Conservation (phyloP, 2,113 vertebrate species). For the Glaucidium brasilianum region DNA sequence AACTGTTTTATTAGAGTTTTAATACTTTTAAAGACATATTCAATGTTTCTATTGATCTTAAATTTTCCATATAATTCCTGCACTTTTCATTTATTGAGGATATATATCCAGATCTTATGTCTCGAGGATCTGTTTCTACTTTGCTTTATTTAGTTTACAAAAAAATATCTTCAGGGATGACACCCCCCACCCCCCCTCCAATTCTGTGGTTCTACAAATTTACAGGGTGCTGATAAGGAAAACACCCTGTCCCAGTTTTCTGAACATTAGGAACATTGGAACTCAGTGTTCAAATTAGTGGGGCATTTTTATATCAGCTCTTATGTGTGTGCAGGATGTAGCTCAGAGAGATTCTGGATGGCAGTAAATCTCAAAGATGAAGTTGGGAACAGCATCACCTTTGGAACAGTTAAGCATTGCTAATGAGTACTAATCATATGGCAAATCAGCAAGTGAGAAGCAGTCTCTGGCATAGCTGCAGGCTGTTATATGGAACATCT, state of each 20-base stretch:
- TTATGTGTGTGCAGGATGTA: background rate
- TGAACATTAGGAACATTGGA: background rate
- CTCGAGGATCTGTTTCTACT: background rate
- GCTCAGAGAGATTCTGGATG: background rate
- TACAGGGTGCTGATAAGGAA: background rate
- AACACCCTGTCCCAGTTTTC: background rate
- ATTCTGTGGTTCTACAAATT: background rate
- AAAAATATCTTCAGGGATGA: background rate
- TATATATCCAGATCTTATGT: background rate
- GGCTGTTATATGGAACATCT: background rate
- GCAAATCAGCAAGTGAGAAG: conserved; percentile 13
- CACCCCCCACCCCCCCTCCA: rapidly evolving
- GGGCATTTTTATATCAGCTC: background rate
- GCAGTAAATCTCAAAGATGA: background rate
- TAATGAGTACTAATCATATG: conserved; percentile 41
- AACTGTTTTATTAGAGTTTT: background rate
- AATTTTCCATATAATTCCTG: background rate
- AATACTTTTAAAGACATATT: background rate
- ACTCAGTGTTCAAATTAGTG: background rate
- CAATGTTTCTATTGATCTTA: background rate
- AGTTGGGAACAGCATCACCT: background rate
- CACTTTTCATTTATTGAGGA: background rate
- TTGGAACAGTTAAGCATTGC: background rate
- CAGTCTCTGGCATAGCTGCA: conserved; percentile 6
- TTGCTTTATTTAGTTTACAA: background rate